Evolutionary conservation across 2,113 vertebrate genomes (phyloP).

Genomic region (Onychostruthus taczanowskii): DNA sequence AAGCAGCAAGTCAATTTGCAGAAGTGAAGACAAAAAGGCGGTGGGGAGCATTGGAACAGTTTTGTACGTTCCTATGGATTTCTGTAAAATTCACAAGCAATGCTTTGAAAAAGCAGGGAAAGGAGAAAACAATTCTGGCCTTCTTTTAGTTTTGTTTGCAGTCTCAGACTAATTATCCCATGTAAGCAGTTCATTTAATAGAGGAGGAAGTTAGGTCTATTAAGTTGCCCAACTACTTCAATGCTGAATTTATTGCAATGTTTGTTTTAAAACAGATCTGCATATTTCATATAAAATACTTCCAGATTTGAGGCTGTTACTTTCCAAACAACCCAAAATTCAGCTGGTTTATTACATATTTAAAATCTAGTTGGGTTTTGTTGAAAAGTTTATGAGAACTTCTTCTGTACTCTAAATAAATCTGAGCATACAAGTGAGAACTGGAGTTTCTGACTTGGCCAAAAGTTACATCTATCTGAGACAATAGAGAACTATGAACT

Average conservation of each 20-base stretch:
- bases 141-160: neutral
- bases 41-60: neutral
- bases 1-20: neutral
- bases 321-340: neutral
- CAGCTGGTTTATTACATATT: neutral
- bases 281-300: neutral
- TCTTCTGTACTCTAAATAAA: neutral
- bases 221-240: neutral
- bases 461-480: neutral
- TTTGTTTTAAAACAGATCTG: conserved; percentile 1
- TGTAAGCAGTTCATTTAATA: neutral
- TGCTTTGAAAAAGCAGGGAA: neutral
- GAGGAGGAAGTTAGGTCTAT: neutral
- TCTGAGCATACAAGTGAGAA: neutral
- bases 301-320: neutral
- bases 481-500: neutral
- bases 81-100: neutral
- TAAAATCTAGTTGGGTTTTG: neutral
- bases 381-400: neutral
- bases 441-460: neutral
- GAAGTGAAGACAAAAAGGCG: neutral
- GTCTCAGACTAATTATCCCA: neutral
- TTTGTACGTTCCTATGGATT: neutral
- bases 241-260: conserved; percentile 4
- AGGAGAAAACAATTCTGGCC: neutral